A percentile compares a stretch with the other conserved stretches of the same genome.
Conservation (phyloP, 2,113 vertebrate species). For the Dasyurus viverrinus region DNA sequence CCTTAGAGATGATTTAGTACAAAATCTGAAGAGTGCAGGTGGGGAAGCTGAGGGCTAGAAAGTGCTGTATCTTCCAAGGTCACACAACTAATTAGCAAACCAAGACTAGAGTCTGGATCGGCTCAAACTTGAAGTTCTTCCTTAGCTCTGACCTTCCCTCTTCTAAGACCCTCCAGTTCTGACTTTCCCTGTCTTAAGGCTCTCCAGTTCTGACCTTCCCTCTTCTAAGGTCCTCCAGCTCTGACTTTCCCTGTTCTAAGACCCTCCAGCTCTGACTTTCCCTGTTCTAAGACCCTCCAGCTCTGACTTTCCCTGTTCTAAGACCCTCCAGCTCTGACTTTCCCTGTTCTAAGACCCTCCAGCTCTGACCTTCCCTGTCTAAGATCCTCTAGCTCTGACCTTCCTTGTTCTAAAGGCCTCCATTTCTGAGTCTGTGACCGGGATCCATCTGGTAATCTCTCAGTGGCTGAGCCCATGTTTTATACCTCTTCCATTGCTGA, state of each 20-base stretch:
- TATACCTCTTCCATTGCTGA: neutral
- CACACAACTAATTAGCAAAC: neutral
- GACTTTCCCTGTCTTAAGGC: neutral
- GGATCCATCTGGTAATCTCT: neutral
- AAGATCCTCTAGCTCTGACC: neutral
- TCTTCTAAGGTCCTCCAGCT: neutral
- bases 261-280: neutral
- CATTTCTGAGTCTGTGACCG: too few species aligned
- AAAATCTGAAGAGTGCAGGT: too few species aligned
- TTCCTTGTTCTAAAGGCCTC: too few species aligned
- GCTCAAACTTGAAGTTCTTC: neutral
- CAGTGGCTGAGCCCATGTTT: neutral
- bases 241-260: neutral
- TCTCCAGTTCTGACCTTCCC: neutral
- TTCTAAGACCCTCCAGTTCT: neutral
- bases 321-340: neutral
- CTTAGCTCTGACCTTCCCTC: neutral
- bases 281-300: too few species aligned
- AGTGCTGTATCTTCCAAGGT: neutral
- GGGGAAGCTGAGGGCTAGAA: neutral
- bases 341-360: neutral
- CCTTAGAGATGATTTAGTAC: too few species aligned
- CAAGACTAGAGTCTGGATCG: neutral
- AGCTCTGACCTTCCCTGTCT: neutral
- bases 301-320: too few species aligned